Conservation (phyloP, 2,113 vertebrate genomes). For the Amphiprion percula region DNA sequence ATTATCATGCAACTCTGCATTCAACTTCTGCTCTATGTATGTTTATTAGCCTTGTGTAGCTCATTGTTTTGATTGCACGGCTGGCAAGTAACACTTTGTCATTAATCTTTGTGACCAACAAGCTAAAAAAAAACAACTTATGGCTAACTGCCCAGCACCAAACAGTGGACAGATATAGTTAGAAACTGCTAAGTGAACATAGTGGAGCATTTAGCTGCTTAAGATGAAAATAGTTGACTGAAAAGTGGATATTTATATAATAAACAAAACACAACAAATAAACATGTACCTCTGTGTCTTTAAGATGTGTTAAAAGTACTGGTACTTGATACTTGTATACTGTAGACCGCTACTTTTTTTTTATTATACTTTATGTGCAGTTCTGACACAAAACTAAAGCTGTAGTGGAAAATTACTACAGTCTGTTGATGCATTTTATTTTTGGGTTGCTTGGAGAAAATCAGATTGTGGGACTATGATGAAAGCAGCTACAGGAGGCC, state of each 20-base stretch:
- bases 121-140: too few species aligned
- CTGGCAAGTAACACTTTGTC: not conserved
- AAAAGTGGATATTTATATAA: too few species aligned
- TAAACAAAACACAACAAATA: too few species aligned
- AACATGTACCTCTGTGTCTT: too few species aligned
- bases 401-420: not conserved
- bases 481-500: conserved; percentile 1
- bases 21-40: not conserved
- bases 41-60: not conserved
- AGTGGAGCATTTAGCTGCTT: not conserved
- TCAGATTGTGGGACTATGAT: conserved; percentile 10
- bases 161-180: not conserved
- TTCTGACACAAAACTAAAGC: conserved; percentile 15
- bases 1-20: not conserved
- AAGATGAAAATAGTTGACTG: not conserved
- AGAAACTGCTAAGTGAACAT: not conserved
- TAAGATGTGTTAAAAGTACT: too few species aligned
- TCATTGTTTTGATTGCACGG: not conserved
- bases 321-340: too few species aligned
- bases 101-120: too few species aligned
- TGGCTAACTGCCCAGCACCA: too few species aligned
- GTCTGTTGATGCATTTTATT: not conserved
- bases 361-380: not conserved
- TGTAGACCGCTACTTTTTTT: not conserved
- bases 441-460: conserved; percentile 25